Conservation (phyloP, 2,113 vertebrate species). For the Pontoporia blainvillei region DNA sequence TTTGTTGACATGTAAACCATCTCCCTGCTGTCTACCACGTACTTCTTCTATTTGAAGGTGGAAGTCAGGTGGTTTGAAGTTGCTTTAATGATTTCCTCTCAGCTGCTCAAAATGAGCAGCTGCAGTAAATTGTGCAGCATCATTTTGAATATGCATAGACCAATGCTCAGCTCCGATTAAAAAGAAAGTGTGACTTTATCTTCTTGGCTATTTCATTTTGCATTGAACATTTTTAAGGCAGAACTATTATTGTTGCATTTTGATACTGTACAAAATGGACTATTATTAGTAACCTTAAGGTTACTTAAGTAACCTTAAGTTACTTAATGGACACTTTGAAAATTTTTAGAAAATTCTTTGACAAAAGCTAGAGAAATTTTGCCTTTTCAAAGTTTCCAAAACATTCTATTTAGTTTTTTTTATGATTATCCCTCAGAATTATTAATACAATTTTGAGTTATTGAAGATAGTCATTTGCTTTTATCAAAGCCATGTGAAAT, state of each 20-base stretch:
- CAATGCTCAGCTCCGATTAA: slow-evolving; percentile 75
- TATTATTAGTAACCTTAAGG: too few species aligned
- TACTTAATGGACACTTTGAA: not conserved
- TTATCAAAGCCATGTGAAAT: not conserved
- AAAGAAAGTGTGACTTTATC: slow-evolving; percentile 82
- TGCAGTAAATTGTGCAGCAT: slow-evolving; percentile 76
- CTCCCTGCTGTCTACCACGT: not conserved
- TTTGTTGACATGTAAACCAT: slow-evolving; percentile 26
- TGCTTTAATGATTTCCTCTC: slow-evolving; percentile 79
- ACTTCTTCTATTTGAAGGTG: slow-evolving; percentile 69
- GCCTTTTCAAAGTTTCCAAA: not conserved
- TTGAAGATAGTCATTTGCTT: not conserved
- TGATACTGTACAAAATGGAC: slow-evolving; percentile 38
- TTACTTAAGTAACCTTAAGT: too few species aligned
- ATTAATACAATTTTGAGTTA: not conserved
- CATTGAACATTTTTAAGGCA: slow-evolving; percentile 52
- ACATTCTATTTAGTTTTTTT: not conserved
- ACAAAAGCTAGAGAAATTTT: not conserved
- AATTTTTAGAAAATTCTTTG: not conserved
- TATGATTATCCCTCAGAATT: not conserved
- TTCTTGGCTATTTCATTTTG: slow-evolving; percentile 62
- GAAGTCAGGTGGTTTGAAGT: slow-evolving; percentile 76
- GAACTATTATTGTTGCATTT: slow-evolving; percentile 65
- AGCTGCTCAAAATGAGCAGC: slow-evolving; percentile 78
- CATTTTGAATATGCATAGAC: slow-evolving; percentile 78